A percentile compares a stretch with the other conserved stretches of the same genome.
phyloP scores from a whole-genome alignment of 2,797 vertebrate genomes.

The Chromis chromis region DNA sequence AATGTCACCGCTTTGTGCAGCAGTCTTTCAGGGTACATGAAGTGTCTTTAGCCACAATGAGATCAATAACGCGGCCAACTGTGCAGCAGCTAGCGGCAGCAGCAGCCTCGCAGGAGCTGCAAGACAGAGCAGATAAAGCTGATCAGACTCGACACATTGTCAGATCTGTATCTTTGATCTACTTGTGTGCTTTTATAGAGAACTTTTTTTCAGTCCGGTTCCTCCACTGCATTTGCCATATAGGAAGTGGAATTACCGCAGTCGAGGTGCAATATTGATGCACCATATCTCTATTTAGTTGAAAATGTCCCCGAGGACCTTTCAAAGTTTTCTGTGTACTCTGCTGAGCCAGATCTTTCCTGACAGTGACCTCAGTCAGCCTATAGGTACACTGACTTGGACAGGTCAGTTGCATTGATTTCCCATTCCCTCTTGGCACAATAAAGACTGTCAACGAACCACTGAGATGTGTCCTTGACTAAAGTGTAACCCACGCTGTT shows the following conservation, averaged over 20 bases:
- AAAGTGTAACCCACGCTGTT: constrained; percentile 71
- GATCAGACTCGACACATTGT: constrained; percentile 66
- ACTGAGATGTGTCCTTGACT: constrained; percentile 83
- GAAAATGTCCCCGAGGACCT: constrained; percentile 77
- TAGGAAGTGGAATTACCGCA: constrained; percentile 34
- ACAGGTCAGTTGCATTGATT: constrained; percentile 84
- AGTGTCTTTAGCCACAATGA: constrained; percentile 84
- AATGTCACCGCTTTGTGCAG: constrained; percentile 85
- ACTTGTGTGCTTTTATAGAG: constrained; percentile 48
- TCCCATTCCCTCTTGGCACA: constrained; percentile 84
- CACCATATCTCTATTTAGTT: constrained; percentile 72
- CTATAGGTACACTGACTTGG: constrained; percentile 82
- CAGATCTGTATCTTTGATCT: constrained; percentile 79
- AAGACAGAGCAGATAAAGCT: constrained; percentile 71
- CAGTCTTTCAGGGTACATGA: constrained; percentile 85
- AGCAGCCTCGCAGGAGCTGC: constrained; percentile 46
- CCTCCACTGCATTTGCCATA: constrained; percentile 28
- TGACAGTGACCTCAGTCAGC: constrained; percentile 84
- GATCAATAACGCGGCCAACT: constrained; percentile 84
- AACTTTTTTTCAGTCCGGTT: constrained; percentile 38
- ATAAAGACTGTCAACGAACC: constrained; percentile 81
- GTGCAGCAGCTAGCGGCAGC: constrained; percentile 69
- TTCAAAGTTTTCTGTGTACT: constrained; percentile 83
- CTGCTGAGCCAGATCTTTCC: constrained; percentile 84
- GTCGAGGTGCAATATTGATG: constrained; percentile 66